Evolutionary conservation across 2,888 invertebrate genomes (phyloP), one percentile per base, ranked within the genome.

Genomic region (Sycophila texana): DNA sequence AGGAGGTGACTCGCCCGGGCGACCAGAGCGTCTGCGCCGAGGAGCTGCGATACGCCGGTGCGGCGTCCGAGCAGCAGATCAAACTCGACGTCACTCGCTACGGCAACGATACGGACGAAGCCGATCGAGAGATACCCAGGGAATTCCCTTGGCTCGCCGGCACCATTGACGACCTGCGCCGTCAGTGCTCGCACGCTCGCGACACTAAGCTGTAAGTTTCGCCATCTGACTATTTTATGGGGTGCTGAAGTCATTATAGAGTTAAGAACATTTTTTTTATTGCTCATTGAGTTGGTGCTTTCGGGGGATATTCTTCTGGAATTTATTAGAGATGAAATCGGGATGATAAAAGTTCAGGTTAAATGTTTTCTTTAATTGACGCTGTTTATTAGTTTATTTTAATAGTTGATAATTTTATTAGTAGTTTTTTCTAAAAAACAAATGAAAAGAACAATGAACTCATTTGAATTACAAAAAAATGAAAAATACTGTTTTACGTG

Each of bases 141-240:
- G 81, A 85, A 22, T 84, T 87, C 72, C 82, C 84, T 49, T 89
- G 89, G 89, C 82, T 89, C 53, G 82, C 78, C 18, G 85, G 86
- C 20, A 71, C 82, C 7, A 81, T 79, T n/a, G 22, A 14, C 4
- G 86, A 88, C 57, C 82, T 88, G 61, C 84, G 84, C 39, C 83
- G 83, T n/a, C 83, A 84, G 20, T 89, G 89, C 81, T 77, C 75
- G 47, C 84, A 81, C 66, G 79, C 57, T 1, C 70, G 18, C 30
- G n/a, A 49, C 7, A 49, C 66, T 20, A 73, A 61, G 47, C 16
- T 30, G 79, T 79, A 18, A 79, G 79, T 72, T 5, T 70, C 65
- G 0, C 14, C 18, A 39, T 57, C 53, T 22, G 12, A 26, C 22
- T 30, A 26, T 12, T 7, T 26, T 26, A 10, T 7, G 13, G 51